Evolutionary conservation across 2,888 invertebrate genomes (phyloP).

Genomic region (Lepidocyrtinus sp.): DNA sequence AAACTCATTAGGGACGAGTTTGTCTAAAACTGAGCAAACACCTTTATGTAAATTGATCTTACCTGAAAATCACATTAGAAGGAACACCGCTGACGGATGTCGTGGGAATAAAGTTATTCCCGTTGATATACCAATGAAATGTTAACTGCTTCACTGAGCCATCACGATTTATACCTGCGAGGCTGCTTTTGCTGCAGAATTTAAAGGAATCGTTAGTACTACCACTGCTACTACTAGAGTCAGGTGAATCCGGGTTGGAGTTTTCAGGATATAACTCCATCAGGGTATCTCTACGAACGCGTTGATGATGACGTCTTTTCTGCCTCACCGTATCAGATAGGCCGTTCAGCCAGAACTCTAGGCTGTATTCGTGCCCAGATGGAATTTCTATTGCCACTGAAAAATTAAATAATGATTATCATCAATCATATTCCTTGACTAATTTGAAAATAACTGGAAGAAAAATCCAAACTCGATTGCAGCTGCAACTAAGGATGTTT

Average conservation of each 20-base stretch:
- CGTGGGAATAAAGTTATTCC: slow-evolving; percentile 45
- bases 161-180: slow-evolving; percentile 66
- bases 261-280: slow-evolving; percentile 62
- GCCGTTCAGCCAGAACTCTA: slow-evolving; percentile 68
- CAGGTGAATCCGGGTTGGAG: slow-evolving; percentile 8
- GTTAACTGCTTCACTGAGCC: slow-evolving; percentile 62
- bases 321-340: slow-evolving; percentile 54
- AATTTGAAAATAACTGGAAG: too few relatives aligned
- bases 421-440: too few relatives aligned
- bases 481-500: too few relatives aligned
- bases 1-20: background rate
- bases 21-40: background rate
- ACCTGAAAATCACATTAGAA: slow-evolving; percentile 68
- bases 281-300: slow-evolving; percentile 66
- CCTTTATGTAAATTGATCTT: slow-evolving; percentile 24
- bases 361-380: slow-evolving; percentile 63
- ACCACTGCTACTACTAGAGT: slow-evolving; percentile 7
- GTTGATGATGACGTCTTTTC: slow-evolving; percentile 68
- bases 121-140: slow-evolving; percentile 68
- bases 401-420: slow-evolving; percentile 40
- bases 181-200: slow-evolving; percentile 67
- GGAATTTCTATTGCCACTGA: slow-evolving; percentile 66
- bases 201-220: slow-evolving; percentile 47
- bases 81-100: slow-evolving; percentile 55
- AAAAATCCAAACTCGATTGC: too few relatives aligned